These are phyloP conservation scores for Siniperca scherzeri DNA, from an alignment of 2,797 vertebrate genomes.

Conservation along the genomic window DNA sequence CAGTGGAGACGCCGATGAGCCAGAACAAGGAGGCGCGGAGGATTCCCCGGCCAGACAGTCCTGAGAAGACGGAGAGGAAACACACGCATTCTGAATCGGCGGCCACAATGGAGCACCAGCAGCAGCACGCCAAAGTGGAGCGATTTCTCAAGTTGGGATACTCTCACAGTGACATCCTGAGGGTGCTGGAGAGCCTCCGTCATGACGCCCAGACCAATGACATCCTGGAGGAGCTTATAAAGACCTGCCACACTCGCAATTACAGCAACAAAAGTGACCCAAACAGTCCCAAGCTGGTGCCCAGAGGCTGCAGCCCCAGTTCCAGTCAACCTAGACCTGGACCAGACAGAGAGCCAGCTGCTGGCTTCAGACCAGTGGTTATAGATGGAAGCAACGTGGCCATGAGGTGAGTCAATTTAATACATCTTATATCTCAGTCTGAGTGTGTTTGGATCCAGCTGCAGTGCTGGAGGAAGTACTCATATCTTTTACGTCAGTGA, in stretches of 20 bases:
- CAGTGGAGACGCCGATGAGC: conserved; percentile 70
- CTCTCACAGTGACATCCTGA: conserved; percentile 84
- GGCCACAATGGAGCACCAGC: conserved; percentile 76
- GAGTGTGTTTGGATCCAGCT: neutral
- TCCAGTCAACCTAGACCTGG: conserved; percentile 27
- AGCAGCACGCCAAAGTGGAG: conserved; percentile 86
- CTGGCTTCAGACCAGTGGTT: conserved; percentile 88
- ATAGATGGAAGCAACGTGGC: conserved; percentile 96
- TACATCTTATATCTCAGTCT: neutral
- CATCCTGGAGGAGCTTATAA: conserved; percentile 92
- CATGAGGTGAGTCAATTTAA: conserved; percentile 89
- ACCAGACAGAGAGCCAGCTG: conserved; percentile 32
- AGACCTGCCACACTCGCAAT: conserved; percentile 83
- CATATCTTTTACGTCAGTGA: neutral
- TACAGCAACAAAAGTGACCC: conserved; percentile 32
- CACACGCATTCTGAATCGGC: conserved; percentile 1
- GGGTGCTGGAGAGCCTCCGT: conserved; percentile 89
- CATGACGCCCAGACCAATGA: conserved; percentile 92
- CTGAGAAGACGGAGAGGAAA: conserved; percentile 30
- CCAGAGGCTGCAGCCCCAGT: conserved; percentile 83
- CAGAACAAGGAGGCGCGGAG: conserved; percentile 65
- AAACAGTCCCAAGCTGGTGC: conserved; percentile 77
- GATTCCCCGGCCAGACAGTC: conserved; percentile 59
- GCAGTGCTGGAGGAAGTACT: neutral
- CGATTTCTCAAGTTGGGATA: conserved; percentile 95